Evolutionary conservation across 2,797 vertebrate genomes (phyloP).

Genomic region (Tapera naevia): DNA sequence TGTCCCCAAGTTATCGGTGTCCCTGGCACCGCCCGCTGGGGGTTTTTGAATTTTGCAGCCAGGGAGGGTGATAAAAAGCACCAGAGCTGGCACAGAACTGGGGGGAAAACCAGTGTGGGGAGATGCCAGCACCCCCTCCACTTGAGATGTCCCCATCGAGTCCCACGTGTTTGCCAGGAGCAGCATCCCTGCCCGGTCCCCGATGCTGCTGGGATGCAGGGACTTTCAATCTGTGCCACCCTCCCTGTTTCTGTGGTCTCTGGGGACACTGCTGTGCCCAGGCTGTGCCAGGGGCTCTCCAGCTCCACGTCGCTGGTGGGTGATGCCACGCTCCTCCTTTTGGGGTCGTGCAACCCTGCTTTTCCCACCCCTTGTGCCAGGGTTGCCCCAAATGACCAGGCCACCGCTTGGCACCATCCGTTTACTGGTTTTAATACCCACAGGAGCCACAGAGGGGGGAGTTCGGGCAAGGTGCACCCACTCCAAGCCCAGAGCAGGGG

Average conservation of each 20-base stretch:
- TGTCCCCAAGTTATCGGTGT: not conserved
- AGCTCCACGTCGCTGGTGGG: fast-evolving
- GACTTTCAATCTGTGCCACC: not conserved
- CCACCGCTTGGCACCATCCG: fast-evolving
- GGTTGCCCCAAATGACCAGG: not conserved
- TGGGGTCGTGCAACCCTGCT: not conserved
- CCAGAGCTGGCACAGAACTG: not conserved
- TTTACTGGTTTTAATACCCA: not conserved
- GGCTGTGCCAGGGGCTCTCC: not conserved
- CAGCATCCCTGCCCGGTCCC: fast-evolving
- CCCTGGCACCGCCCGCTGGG: fast-evolving
- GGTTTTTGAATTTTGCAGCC: not conserved
- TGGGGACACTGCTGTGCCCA: fast-evolving
- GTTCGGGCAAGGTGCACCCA: fast-evolving
- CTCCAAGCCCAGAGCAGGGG: not conserved
- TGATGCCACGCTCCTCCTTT: fast-evolving
- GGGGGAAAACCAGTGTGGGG: not conserved
- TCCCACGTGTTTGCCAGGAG: not conserved
- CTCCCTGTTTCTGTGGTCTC: not conserved
- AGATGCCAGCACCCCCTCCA: not conserved
- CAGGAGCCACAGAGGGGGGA: not conserved
- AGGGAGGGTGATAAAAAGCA: not conserved
- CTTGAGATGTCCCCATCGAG: no score
- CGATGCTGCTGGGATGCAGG: fast-evolving
- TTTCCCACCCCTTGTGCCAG: not conserved